Percentiles rank a stretch among this genome's conserved stretches.
phyloP scores from a whole-genome alignment of 2,888 invertebrate species.

The Drosophila meridiana region DNA sequence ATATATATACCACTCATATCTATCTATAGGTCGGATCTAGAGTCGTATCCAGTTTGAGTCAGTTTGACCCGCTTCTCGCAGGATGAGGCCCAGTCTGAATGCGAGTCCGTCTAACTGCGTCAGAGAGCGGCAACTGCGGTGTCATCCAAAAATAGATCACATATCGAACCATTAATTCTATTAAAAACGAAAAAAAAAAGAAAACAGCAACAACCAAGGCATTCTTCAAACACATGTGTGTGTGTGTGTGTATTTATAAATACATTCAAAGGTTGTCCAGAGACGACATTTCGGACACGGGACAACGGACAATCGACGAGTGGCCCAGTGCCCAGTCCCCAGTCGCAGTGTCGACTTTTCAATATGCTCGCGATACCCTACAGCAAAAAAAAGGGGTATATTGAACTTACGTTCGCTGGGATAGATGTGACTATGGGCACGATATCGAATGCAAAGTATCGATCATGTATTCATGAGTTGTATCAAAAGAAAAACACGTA shows the following conservation, averaged over 20 bases:
- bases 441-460: no score
- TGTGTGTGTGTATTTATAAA: neutral
- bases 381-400: neutral
- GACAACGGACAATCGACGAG: constrained; percentile 28
- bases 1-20: neutral
- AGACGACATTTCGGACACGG: constrained; percentile 23
- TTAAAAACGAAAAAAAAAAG: constrained; percentile 24
- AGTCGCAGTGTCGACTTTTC: constrained; percentile 15
- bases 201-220: constrained; percentile 15
- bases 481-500: no score
- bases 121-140: constrained; percentile 36
- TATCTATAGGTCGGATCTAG: neutral
- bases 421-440: neutral
- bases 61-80: constrained; percentile 17
- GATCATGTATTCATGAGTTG: no score
- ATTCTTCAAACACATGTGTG: constrained; percentile 9
- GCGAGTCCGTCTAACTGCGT: constrained; percentile 44
- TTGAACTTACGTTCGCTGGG: neutral
- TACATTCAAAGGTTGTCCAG: constrained; percentile 16
- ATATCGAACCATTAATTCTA: constrained; percentile 47
- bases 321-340: constrained; percentile 25
- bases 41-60: constrained; percentile 11
- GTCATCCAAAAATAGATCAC: constrained; percentile 54
- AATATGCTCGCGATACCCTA: constrained; percentile 26
- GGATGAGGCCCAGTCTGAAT: constrained; percentile 6